These are phyloP conservation scores for Mechanitis messenoides DNA, from an alignment of 2,888 invertebrate genomes.

Conservation along the genomic window DNA sequence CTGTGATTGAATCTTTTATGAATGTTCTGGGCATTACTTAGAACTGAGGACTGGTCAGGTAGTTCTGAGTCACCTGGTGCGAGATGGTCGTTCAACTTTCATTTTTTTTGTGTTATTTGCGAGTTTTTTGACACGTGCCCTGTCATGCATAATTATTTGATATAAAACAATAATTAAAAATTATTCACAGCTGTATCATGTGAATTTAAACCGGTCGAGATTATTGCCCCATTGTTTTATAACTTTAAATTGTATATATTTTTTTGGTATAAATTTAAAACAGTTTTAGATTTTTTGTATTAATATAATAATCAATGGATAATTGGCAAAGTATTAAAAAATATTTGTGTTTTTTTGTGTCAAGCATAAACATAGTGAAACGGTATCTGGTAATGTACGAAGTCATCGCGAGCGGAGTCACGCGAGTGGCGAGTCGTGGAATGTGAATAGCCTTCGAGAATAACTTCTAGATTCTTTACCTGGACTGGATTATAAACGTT, in stretches of 20 bases:
- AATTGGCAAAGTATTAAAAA: no score
- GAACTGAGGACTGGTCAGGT: conserved; percentile 55
- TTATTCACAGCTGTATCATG: conserved; percentile 8
- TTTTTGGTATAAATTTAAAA: not conserved
- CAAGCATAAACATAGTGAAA: not conserved
- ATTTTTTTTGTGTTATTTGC: conserved; percentile 62
- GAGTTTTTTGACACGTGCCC: conserved; percentile 49
- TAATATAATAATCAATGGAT: no score
- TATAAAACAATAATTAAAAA: conserved; percentile 15
- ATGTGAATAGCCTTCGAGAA: conserved; percentile 30
- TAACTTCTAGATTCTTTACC: conserved; percentile 17
- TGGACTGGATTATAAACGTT: conserved; percentile 17
- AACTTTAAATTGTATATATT: not conserved
- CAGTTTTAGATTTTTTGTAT: not conserved
- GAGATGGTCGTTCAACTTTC: conserved; percentile 68
- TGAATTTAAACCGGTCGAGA: conserved; percentile 1
- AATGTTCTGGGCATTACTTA: conserved; percentile 25
- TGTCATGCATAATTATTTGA: conserved; percentile 30
- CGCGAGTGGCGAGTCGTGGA: conserved; percentile 24
- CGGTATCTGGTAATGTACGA: conserved; percentile 6
- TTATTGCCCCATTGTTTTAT: conserved; percentile 3
- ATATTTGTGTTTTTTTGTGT: not conserved
- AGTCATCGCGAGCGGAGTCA: conserved; percentile 21
- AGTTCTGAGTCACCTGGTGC: conserved; percentile 56
- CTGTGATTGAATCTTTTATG: conserved; percentile 12